phyloP scores from a whole-genome alignment of 2,113 vertebrate genomes.

The Lethenteron camtschaticum region DNA sequence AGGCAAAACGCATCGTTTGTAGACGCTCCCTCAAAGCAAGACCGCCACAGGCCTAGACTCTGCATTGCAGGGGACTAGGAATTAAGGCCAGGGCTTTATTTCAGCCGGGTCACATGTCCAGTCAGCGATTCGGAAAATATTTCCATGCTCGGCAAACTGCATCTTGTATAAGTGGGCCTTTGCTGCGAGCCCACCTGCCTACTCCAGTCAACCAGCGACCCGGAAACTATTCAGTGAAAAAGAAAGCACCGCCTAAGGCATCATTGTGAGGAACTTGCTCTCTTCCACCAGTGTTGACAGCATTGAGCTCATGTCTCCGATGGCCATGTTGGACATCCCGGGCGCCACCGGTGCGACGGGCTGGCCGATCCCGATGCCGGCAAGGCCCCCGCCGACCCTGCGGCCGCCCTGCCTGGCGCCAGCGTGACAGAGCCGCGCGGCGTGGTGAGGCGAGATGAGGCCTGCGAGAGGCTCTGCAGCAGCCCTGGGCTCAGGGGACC shows the following conservation, averaged over 20 bases:
- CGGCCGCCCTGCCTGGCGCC: conserved; percentile 39
- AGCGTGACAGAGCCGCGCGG: conserved; percentile 78
- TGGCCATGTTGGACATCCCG: conserved; percentile 92
- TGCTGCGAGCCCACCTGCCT: too few species aligned
- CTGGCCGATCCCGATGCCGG: not conserved
- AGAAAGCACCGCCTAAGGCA: conserved; percentile 20
- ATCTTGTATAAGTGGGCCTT: too few species aligned
- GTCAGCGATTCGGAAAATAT: too few species aligned
- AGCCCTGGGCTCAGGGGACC: conserved; percentile 75
- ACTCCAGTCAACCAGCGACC: too few species aligned
- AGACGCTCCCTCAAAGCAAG: too few species aligned
- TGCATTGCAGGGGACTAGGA: too few species aligned
- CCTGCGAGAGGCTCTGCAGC: conserved; percentile 82
- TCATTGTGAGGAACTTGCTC: conserved; percentile 89
- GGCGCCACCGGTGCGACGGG: conserved; percentile 60
- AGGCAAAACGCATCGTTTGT: too few species aligned
- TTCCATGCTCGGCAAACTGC: too few species aligned
- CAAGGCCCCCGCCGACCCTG: not conserved
- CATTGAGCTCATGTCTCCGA: conserved; percentile 98
- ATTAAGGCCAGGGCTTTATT: too few species aligned
- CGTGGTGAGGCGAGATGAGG: conserved; percentile 81
- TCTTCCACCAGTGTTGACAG: conserved; percentile 83
- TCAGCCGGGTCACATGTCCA: too few species aligned
- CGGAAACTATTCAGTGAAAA: too few species aligned
- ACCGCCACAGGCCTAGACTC: too few species aligned